A percentile compares a stretch with the other conserved stretches of the same genome.
phyloP scores from a whole-genome alignment of 1,140 invertebrate genomes.

The Drosophila malerkotliana region DNA sequence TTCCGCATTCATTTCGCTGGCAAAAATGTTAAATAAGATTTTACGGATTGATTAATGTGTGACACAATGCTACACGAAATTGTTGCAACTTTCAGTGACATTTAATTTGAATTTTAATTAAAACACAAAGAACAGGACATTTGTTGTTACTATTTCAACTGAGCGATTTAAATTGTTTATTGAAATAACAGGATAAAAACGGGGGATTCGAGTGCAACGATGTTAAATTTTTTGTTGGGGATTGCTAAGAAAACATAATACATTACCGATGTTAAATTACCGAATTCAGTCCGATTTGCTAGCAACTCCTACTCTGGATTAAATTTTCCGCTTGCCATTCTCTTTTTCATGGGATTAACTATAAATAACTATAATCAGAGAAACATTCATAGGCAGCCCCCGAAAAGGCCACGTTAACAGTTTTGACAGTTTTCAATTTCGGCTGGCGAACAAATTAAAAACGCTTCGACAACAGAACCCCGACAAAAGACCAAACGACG shows the following conservation, averaged over 20 bases:
- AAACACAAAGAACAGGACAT: neutral
- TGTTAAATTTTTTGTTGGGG: neutral
- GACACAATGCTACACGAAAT: neutral
- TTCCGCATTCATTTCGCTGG: neutral
- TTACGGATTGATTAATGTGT: constrained; percentile 48
- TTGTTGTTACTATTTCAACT: constrained; percentile 19
- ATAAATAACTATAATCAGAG: constrained; percentile 42
- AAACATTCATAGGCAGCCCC: neutral
- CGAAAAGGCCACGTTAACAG: constrained; percentile 59
- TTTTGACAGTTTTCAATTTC: constrained; percentile 80
- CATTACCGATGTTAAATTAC: no score
- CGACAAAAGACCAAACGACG: constrained; percentile 57
- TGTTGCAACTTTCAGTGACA: constrained; percentile 20
- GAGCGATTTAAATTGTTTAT: neutral
- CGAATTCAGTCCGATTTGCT: neutral
- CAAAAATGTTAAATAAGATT: constrained; percentile 40
- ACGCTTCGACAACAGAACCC: constrained; percentile 37
- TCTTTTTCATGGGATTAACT: constrained; percentile 28
- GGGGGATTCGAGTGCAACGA: neutral
- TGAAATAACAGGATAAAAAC: neutral
- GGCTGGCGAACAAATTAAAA: constrained; percentile 67
- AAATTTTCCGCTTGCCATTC: neutral
- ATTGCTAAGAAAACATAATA: no score
- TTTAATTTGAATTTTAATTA: constrained; percentile 53
- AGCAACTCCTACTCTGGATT: neutral